Base-by-base conservation (phyloP, 2,888 invertebrate species). In the Dryobotodes eremita region DNA sequence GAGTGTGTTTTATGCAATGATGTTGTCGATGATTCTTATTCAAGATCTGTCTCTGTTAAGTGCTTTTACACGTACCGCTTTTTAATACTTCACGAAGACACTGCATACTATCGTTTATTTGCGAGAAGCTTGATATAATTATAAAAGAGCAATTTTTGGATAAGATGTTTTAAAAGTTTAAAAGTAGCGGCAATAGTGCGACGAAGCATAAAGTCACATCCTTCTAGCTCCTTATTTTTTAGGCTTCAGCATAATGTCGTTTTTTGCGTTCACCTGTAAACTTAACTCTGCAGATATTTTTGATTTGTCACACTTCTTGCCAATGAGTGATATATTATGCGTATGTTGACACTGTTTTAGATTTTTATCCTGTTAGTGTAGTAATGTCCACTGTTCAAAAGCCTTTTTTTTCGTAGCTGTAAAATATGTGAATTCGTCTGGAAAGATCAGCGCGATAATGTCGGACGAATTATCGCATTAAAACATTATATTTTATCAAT, bases 1-100 rank as follows among this genome's bases (percentile, higher is more conserved):
- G 15, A 57, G 36, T 42, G n/a, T 57, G 66, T 48, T 62, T 78
- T 4, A 50, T n/a, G 48, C 13, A 36, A 74, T 85, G 71, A 76
- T 77, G 26, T 13, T 70, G 57, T 76, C 64, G 42, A 23, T 75
- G 61, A 46, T 42, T 82, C 75, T 76, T 36, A 65, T 68, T 6
- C 13, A 64, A 20, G 48, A 64, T 76, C 71, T 75, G 66, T 82
- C 71, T 68, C n/a, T 23, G 17, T 13, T 59, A 2, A n/a, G n/a
- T n/a, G 55, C 11, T 17, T 3, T 15, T 53, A 42, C 20, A 6
- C 50, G 50, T 42, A 7, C 46, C 50, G 0, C 15, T 13, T 50
- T 50, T 50, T 6, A 50, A 50, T 50, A 50, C 15, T 5, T 50
- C 5, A 50, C 5, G 50, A 17, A 11, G 50, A 50, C 8, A 10